Percentiles rank a stretch among this genome's conserved stretches.
These are phyloP conservation scores for Metellina segmentata DNA, from an alignment of 2,888 invertebrate genomes.

Conservation along the genomic window DNA sequence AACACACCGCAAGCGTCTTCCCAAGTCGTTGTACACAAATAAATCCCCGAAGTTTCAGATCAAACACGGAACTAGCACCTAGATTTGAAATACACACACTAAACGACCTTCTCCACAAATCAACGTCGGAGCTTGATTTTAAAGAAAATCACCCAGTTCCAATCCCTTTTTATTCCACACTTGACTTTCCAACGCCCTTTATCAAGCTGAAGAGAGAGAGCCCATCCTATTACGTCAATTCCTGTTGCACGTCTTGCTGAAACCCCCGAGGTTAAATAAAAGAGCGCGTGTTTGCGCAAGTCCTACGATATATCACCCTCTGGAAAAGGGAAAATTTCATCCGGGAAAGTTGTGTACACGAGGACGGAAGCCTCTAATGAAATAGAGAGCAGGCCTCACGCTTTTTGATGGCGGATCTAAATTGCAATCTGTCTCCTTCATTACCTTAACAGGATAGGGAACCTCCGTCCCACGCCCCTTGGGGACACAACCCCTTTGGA, in stretches of 20 bases:
- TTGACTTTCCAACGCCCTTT: slow-evolving; percentile 17
- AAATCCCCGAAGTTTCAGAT: not conserved
- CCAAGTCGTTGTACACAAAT: not conserved
- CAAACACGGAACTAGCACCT: not conserved
- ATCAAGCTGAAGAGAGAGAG: not conserved
- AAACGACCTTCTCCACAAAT: not conserved
- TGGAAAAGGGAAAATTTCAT: slow-evolving; percentile 28
- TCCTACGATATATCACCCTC: not conserved
- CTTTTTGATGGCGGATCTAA: slow-evolving; percentile 72
- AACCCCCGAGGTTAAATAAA: slow-evolving; percentile 43
- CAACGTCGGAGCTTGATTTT: not conserved
- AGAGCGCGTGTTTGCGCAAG: slow-evolving; percentile 7
- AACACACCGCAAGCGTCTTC: not conserved
- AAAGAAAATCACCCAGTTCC: slow-evolving; percentile 10
- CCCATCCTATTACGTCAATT: slow-evolving; percentile 6
- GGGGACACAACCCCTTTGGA: slow-evolving; percentile 30
- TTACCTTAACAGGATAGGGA: slow-evolving; percentile 66
- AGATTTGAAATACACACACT: not conserved
- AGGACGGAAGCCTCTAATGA: slow-evolving; percentile 50
- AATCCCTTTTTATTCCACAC: slow-evolving; percentile 20
- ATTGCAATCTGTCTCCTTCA: slow-evolving; percentile 73
- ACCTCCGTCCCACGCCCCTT: not conserved
- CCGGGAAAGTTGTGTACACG: slow-evolving; percentile 7
- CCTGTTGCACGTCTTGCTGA: not conserved
- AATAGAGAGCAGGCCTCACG: slow-evolving; percentile 45